Evolutionary conservation across 2,113 vertebrate species (phyloP), one percentile per base, ranked within the genome.

Genomic region (Lates calcarifer): DNA sequence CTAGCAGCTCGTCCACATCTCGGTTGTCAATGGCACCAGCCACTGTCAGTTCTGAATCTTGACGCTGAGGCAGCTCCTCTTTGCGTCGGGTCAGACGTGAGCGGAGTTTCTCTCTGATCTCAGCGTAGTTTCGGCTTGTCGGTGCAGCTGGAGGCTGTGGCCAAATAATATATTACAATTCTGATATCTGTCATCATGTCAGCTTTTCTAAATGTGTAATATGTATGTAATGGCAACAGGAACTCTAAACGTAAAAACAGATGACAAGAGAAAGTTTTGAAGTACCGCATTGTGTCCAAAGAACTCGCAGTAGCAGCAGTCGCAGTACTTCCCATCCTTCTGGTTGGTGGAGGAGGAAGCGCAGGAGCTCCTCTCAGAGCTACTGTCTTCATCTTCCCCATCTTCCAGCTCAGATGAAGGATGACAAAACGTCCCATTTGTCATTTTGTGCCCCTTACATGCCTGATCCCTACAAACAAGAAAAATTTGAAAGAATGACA

Each of bases 251-350:
- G 56, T 33, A 4, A 22, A 81, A 81, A 63, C 22, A 53, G 4
- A 3, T n/a, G 11, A n/a, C 20, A 51, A 61, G 10, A 60, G 63
- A 77, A 56, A 24, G 22, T 29, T 68, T 56, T 53, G 77, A 91
- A 93, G 94, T 95, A 99, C 98, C 96, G 98, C 97, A 0, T 98
- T 99, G 93, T 99, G 98, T 90, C 98, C 98, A 84, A 99, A 99
- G 96, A 99, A 99, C 94, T 99, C 98, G 96, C 98, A 99, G 96
- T 99, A 99, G 96, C 98, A 99, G 95, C 98, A 99, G 93, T 99
- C 98, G 22, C 98, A 99, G 96, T 99, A 99, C 90, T 99, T 99
- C 81, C 98, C 98, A 0, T 99, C 98, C 92, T 97, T 97, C 95
- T 99, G 98, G 90, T 98, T 99, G 77, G 96, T 97, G 79, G 98